phyloP scores from a whole-genome alignment of 2,113 vertebrate species.

The Ictidomys tridecemlineatus region DNA sequence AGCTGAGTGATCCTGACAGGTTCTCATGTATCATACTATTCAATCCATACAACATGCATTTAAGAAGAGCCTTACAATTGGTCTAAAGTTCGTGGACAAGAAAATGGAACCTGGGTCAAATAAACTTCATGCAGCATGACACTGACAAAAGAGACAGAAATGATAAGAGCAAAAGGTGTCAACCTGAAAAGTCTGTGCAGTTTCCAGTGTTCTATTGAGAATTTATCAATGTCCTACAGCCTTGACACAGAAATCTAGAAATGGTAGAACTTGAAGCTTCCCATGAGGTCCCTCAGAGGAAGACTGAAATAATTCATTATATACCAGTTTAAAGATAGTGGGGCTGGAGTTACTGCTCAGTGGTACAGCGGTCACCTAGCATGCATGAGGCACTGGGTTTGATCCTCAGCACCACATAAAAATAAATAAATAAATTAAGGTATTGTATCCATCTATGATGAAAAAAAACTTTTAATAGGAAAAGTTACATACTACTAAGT shows the following conservation, averaged over 20 bases:
- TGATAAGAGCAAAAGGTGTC: not conserved
- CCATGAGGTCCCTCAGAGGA: not conserved
- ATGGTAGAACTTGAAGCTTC: not conserved
- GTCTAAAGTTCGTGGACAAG: not conserved
- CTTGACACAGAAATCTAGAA: not conserved
- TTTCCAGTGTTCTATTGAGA: not conserved
- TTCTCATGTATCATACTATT: not conserved
- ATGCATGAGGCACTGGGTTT: too few relatives aligned
- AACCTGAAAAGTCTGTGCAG: not conserved
- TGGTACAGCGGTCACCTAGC: too few relatives aligned
- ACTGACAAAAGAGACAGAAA: not conserved
- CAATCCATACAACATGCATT: not conserved
- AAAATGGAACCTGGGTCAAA: not conserved
- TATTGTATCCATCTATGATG: too few relatives aligned
- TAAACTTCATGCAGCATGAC: not conserved
- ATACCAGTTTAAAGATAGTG: not conserved
- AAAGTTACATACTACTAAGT: not conserved
- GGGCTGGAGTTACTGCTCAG: too few relatives aligned
- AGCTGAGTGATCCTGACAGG: not conserved
- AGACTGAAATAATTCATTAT: conserved; percentile 14
- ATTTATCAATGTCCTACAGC: not conserved
- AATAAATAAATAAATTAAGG: too few relatives aligned
- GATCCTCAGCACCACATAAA: too few relatives aligned
- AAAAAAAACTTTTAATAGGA: not conserved
- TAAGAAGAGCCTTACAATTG: not conserved